Evolutionary conservation across 2,888 invertebrate species (phyloP).

Genomic region (Copidosoma aretas): DNA sequence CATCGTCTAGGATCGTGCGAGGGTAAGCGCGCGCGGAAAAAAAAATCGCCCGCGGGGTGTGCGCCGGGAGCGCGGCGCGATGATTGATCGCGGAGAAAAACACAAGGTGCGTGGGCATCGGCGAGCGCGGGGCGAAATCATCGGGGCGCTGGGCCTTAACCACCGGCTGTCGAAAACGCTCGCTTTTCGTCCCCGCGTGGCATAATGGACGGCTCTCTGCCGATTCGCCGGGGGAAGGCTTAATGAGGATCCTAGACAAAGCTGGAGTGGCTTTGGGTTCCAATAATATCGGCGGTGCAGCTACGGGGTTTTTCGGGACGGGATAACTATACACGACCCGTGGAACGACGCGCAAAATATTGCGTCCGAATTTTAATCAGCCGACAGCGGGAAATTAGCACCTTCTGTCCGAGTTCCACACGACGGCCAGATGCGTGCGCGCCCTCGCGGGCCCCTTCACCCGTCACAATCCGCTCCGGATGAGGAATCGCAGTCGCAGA

Average conservation of each 20-base stretch:
- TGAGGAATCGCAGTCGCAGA: neutral
- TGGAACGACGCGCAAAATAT: neutral
- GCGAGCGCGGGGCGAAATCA: constrained; percentile 18
- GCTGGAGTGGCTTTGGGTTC: too few species aligned
- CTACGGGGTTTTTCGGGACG: constrained; percentile 8
- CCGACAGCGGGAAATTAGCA: neutral
- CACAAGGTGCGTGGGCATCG: constrained; percentile 27
- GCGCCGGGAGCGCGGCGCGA: constrained; percentile 12
- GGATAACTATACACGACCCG: neutral
- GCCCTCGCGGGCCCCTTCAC: neutral
- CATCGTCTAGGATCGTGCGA: too few species aligned
- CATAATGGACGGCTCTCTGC: constrained; percentile 36
- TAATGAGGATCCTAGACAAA: constrained; percentile 25
- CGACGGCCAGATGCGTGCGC: neutral
- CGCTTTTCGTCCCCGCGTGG: neutral
- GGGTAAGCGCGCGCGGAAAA: neutral
- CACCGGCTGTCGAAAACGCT: constrained; percentile 38
- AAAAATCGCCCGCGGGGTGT: neutral
- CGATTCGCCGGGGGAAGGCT: constrained; percentile 23
- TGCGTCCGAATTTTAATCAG: neutral
- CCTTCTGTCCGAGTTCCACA: neutral
- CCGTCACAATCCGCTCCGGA: neutral
- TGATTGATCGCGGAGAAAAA: constrained; percentile 39
- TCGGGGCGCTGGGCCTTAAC: constrained; percentile 26
- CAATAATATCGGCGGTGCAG: too few species aligned